Conservation (phyloP, 2,797 vertebrate genomes). For the Sebastes hopkinsi region DNA sequence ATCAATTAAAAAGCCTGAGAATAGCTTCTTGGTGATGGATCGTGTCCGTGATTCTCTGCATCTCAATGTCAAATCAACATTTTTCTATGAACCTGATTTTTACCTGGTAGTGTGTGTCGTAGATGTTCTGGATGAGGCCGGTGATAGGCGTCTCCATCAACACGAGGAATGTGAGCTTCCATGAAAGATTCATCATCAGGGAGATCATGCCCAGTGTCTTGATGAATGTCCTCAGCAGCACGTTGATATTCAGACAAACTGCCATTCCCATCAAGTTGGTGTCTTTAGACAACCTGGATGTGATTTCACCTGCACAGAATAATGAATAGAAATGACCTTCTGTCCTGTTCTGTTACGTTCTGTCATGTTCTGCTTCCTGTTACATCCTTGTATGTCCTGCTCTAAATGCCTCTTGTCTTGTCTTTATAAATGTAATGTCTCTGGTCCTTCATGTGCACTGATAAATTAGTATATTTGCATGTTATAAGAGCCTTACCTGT, state of each 20-base stretch:
- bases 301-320: conserved; percentile 83
- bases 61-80: background rate
- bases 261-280: conserved; percentile 78
- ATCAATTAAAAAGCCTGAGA: no score
- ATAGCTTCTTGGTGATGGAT: background rate
- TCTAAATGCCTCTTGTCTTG: background rate
- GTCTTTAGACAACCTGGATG: conserved; percentile 84
- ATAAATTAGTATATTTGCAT: background rate
- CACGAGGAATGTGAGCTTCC: conserved; percentile 83
- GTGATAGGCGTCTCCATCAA: conserved; percentile 80
- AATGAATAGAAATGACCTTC: accelerated
- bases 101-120: conserved; percentile 85
- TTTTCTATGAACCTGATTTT: background rate
- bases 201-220: conserved; percentile 78
- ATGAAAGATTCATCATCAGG: conserved; percentile 86
- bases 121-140: conserved; percentile 78
- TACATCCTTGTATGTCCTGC: background rate
- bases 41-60: background rate
- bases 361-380: background rate
- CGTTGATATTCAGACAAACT: conserved; percentile 77
- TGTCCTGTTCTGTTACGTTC: background rate
- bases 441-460: background rate
- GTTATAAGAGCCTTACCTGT: conserved; percentile 59
- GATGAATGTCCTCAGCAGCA: conserved; percentile 86
- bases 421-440: background rate